Base-by-base conservation (phyloP, 2,113 vertebrate genomes). In the Delphinapterus leucas region DNA sequence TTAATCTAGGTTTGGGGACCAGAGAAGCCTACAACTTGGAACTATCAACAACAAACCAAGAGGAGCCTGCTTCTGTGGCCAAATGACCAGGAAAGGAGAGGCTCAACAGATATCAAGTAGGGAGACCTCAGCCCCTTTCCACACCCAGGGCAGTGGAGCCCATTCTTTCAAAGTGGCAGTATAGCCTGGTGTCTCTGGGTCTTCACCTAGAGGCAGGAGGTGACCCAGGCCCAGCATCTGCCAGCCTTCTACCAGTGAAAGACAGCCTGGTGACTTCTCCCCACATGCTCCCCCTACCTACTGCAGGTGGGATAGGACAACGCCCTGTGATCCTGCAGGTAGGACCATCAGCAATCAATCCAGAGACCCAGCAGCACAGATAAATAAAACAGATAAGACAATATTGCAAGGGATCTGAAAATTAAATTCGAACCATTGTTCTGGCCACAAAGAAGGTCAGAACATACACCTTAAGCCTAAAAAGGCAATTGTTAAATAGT, bases 211-310 rank as follows among this genome's bases (percentile, higher is more conserved):
- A 3, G 17, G 5, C 25, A 17, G 14, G 5, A 26, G 17, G 47
- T 25, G 15, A 60, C 10, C 4, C 18, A 60, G 3, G 33, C 1
- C 17, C n/a, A 67, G 6, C 15, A 49, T 18, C 65, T 49, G 55
- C 25, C 26, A 85, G 13, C 12, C 1, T 14, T 13, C 17, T 6
- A 41, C 3, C 33, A 44, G 0, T 31, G 17, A n/a, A 36, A 55
- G 23, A 67, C 12, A 9, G 0, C 2, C 0, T 8, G 0, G 15
- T 28, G 5, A 4, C 1, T 55, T 49, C 18, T 79, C 8, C 2
- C 12, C 3, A 41, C 1, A 17, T 10, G 18, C 1, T 13, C 18
- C 1, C 7, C 26, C n/a, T 36, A 6, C 8, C 21, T 68, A 33
- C 8, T 73, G 26, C 31, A 82, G 17, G 2, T 60, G 1, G 6